phyloP scores from a whole-genome alignment of 53 echinoderm and acorn worm species.

The Mesocentrotus franciscanus region DNA sequence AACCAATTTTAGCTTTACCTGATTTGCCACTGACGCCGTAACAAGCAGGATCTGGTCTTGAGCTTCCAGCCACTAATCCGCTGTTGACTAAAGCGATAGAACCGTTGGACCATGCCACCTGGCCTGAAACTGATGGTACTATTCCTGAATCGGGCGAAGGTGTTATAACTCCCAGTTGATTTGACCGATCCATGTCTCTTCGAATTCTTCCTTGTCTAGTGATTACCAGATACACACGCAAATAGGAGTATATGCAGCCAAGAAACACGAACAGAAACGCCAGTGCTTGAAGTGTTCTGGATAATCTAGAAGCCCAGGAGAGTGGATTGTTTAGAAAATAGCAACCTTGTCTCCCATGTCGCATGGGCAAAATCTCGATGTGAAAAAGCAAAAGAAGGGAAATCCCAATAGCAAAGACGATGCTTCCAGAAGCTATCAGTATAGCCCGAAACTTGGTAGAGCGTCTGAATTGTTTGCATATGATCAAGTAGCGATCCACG shows the following conservation, averaged over 20 bases:
- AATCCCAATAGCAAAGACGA: neutral
- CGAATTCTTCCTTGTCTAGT: neutral
- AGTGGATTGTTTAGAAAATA: neutral
- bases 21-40: no score
- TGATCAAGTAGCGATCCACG: slow-evolving; percentile 64
- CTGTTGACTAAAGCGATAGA: no score
- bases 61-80: no score
- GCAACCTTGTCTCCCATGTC: neutral
- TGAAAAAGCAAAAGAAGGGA: neutral
- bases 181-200: neutral
- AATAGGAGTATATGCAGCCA: neutral
- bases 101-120: neutral
- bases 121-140: neutral
- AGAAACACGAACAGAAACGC: neutral
- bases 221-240: neutral
- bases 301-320: neutral
- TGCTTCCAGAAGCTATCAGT: neutral
- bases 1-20: no score
- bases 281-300: neutral
- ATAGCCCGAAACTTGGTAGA: slow-evolving; percentile 5
- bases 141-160: neutral
- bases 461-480: slow-evolving; percentile 49
- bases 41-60: no score
- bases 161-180: neutral
- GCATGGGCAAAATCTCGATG: neutral